Conservation (phyloP, 1,140 invertebrate genomes). For the Forficula auricularia region DNA sequence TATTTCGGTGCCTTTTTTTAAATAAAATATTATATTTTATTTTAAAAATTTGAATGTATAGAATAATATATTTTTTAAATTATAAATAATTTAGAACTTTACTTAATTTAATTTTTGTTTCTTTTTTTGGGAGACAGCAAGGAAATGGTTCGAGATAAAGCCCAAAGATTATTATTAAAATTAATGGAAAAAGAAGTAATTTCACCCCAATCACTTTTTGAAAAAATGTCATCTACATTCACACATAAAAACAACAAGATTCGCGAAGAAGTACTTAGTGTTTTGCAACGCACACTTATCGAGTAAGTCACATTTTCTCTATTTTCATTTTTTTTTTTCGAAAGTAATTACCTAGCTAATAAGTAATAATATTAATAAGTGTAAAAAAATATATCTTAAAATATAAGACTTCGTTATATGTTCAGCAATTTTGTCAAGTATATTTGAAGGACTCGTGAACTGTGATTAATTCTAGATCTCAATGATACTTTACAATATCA, state of each 20-base stretch:
- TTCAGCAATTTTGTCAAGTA: background rate
- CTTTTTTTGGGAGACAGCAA: constrained; percentile 49
- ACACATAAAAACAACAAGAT: constrained; percentile 75
- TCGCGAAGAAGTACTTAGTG: constrained; percentile 60
- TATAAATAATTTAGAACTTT: no score
- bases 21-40: no score
- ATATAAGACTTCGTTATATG: constrained; percentile 4
- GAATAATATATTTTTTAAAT: no score
- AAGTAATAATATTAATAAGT: no score
- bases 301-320: constrained; percentile 36
- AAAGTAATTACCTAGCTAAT: no score
- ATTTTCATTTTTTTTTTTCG: no score
- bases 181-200: constrained; percentile 62
- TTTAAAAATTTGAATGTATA: no score
- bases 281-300: constrained; percentile 62
- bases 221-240: constrained; percentile 54
- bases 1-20: no score
- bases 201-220: constrained; percentile 61
- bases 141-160: constrained; percentile 66
- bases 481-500: no score
- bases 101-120: constrained; percentile 6
- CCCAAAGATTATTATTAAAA: constrained; percentile 58
- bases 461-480: no score
- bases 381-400: constrained; percentile 1
- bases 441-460: no score